phyloP scores from a whole-genome alignment of 2,888 invertebrate species.

The Brenthis ino region DNA sequence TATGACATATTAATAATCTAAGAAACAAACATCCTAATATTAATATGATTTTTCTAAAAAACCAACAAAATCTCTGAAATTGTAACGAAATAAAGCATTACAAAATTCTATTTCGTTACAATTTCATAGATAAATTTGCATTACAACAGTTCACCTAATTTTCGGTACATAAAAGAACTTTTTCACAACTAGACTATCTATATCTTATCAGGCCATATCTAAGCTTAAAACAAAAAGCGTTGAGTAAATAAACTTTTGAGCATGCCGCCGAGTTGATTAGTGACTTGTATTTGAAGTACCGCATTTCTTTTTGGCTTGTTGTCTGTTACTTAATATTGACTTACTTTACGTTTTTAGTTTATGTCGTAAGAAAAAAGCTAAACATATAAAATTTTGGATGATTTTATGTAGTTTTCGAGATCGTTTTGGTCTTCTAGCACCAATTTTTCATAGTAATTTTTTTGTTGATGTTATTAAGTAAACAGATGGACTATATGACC shows the following conservation, averaged over 20 bases:
- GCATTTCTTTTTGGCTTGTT: neutral
- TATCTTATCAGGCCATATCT: conserved; percentile 4
- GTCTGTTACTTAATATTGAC: conserved; percentile 11
- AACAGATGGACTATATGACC: no score
- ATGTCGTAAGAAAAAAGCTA: conserved; percentile 2
- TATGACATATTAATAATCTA: no score
- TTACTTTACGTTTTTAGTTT: neutral
- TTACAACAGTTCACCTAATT: neutral
- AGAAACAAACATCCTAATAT: no score
- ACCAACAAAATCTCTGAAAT: no score
- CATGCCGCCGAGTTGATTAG: conserved; percentile 4
- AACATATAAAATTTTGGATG: neutral
- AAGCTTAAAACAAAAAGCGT: conserved; percentile 7
- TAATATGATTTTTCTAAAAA: no score
- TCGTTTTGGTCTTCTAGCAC: no score
- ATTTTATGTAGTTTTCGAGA: no score
- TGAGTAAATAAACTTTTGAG: conserved; percentile 1
- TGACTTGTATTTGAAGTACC: conserved; percentile 5
- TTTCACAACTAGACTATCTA: conserved; percentile 1
- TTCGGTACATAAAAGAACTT: conserved; percentile 5
- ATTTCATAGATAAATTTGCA: no score
- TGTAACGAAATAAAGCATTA: no score
- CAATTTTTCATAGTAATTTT: no score
- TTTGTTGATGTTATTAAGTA: no score
- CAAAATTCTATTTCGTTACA: no score